Evolutionary conservation across 2,113 vertebrate species (phyloP), one percentile per base, ranked within the genome.

Genomic region (Thalassoma bifasciatum): DNA sequence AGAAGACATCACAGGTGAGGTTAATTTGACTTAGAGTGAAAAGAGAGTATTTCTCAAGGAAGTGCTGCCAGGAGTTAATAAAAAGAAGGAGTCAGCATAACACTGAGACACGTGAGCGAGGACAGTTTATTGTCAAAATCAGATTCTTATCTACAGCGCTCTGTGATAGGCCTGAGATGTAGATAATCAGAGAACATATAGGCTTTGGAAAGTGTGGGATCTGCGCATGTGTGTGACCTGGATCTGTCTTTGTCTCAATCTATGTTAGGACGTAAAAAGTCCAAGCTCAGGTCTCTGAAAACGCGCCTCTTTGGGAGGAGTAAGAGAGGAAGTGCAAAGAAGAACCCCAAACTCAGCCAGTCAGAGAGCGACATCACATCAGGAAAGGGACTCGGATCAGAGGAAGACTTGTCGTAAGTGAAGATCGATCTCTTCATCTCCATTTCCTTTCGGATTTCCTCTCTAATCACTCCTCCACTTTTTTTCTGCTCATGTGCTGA

Each of bases 241-340:
- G 53, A 69, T 76, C 40, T 36, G 22, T 83, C 42, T 84, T 11
- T 26, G 16, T 86, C 37, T 69, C 76, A 70, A 56, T 46, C 44
- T 19, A 46, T 75, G 12, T 42, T 75, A 98, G 96, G 94, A 86
- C 95, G 92, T 91, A 97, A 95, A 87, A 96, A 94, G 72, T 96
- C 95, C 0, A 97, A 94, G 82, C 93, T 96, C 62, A 97, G 95
- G 83, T 93, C 93, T 14, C 91, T 97, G 64, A 98, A 94, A 83
- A 82, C 70, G 5, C 96, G 94, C 66, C 92, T 97, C 56, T 96
- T 97, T 50, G 93, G 89, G 51, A 96, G 88, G 83, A 96, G 93
- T 89, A 97, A 96, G 85, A 95, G 93, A 86, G 92, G 94, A 58
- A 94, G 91, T 5, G 77, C 74, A 0, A 79, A 79, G 36, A 91